Base-by-base conservation (phyloP, 1,140 invertebrate species). In the Temnothorax nylanderi region DNA sequence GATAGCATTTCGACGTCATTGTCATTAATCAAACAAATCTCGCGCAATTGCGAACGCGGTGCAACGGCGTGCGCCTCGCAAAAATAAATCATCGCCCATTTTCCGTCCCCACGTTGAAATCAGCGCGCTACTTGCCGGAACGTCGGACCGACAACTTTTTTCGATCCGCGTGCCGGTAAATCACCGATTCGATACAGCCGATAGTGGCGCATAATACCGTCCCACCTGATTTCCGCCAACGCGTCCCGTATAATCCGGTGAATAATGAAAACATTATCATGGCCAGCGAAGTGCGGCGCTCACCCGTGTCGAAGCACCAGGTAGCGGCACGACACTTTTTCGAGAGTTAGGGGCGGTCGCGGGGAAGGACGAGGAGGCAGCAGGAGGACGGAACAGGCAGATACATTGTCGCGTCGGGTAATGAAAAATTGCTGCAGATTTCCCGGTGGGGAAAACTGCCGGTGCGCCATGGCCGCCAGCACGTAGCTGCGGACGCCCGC, bases 181-280 rank as follows among this genome's bases (percentile, higher is more conserved):
- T 91, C 89, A 90, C 78, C 56, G 82, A 34, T 86, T 88, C 86
- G 89, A 87, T 82, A 65, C 64, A 34, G 65, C 76, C 86, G 87
- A 88, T 71, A 84, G 65, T 65, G 76, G 49, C 60, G 87, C 77
- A 88, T 91, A 91, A 87, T 91, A 87, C 90, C 80, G 74, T 85
- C 74, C 87, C 90, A 71, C 56, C 85, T 89, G 89, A 91, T 90
- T 91, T 91, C 87, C 90, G 85, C 84, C 67, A 58, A 85, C 85
- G 80, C 69, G 75, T 18, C 65, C 65, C 80, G 80, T 91, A 91
- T 91, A 91, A 91, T 91, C 90, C 90, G 67, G 81, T 91, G 90
- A 91, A 91, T 91, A 91, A 91, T 91, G 90, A 91, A 91, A 91
- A 91, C 90, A 91, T 91, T 91, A 91, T 91, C 90, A 71, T 84